These are phyloP conservation scores for Boulengerochromis microlepis DNA, from an alignment of 2,113 vertebrate species.

Conservation along the genomic window DNA sequence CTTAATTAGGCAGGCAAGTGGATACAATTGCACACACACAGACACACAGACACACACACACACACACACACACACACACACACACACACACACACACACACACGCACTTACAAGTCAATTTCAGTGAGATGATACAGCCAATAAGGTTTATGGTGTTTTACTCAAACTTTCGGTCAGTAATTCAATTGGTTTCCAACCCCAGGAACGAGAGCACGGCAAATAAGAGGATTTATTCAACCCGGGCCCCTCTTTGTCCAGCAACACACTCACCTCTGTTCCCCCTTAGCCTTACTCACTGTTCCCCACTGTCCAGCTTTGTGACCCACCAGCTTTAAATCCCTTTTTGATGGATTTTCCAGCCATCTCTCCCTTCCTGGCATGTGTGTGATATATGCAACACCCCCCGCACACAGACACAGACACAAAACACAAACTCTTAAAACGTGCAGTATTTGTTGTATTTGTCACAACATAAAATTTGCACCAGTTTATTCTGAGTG, in stretches of 20 bases:
- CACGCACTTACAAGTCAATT: neutral
- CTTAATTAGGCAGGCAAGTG: neutral
- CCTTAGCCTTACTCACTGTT: slow-evolving; percentile 16
- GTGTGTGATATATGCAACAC: neutral
- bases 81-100: neutral
- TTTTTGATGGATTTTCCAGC: slow-evolving; percentile 72
- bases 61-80: neutral
- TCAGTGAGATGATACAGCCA: neutral
- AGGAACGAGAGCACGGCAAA: slow-evolving; percentile 25
- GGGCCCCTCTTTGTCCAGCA: slow-evolving; percentile 44
- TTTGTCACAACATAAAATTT: neutral
- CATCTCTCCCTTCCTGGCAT: slow-evolving; percentile 14
- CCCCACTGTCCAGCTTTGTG: slow-evolving; percentile 30
- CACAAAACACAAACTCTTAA: neutral
- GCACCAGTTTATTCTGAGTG: neutral
- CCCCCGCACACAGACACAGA: neutral
- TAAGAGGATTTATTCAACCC: slow-evolving; percentile 58
- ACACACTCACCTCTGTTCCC: slow-evolving; percentile 37
- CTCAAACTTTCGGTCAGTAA: neutral
- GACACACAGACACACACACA: neutral
- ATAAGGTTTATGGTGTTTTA: neutral
- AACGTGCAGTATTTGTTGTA: neutral
- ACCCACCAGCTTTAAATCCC: slow-evolving; percentile 61
- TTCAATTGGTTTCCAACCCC: slow-evolving; percentile 49
- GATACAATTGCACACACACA: neutral